Evolutionary conservation across 2,113 vertebrate species (phyloP), one percentile per base, ranked within the genome.

Genomic region (Entomyzon cyanotis): DNA sequence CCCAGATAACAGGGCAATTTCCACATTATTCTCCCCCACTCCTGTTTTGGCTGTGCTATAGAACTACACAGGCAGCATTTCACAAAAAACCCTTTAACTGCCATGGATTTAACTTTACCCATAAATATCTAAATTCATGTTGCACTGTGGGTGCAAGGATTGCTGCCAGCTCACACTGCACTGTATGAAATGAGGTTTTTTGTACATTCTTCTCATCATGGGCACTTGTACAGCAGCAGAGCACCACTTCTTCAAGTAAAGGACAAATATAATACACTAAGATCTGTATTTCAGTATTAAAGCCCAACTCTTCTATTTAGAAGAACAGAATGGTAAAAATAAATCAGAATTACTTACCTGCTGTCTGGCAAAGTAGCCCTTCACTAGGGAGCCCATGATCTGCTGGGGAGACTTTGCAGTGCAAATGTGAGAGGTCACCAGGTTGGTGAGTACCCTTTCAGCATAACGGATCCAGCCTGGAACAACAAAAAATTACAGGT

Each of bases 361-460:
- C 95, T 99, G 98, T 71, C 98, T 98, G 42, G 98, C 98, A 94
- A 99, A 99, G 95, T 98, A 99, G 89, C 99, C 98, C 97, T 99
- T 99, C 90, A 99, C 98, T 92, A 99, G 97, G 25, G 98, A 98
- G 64, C 99, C 99, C 99, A 99, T 99, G 94, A 99, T 98, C 98
- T 99, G 99, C 96, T 99, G 99, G 5, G 99, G 98, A 41, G 99
- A 99, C 90, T 98, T 99, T 87, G 99, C 98, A 42, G 98, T 99
- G 97, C 99, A 99, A 94, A 99, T 99, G 96, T 99, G 99, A 70
- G 99, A 98, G 8, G 98, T 99, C 37, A 99, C 98, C 35, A 99
- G 97, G 60, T 98, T 99, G 63, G 99, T 99, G 59, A 99, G 98
- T 19, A 99, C 98, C 23, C 98, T 98, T 92, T 99, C 99, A 2